Base-by-base conservation (phyloP, 2,797 vertebrate species). In the Borostomias antarcticus region DNA sequence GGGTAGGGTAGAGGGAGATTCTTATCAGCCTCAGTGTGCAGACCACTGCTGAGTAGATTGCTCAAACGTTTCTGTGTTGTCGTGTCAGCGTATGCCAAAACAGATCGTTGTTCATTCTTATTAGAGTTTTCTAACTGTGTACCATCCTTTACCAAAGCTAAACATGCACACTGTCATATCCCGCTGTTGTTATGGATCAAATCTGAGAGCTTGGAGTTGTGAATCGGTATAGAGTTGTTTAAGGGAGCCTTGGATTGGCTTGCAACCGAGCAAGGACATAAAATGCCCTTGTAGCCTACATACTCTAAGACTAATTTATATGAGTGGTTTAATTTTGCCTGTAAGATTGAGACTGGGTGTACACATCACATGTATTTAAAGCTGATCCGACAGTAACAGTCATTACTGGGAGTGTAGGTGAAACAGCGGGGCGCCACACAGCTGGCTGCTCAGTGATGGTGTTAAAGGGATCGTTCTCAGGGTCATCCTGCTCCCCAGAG, bases 1-100 rank as follows among this genome's bases (percentile, higher is more conserved):
- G 37, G 37, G 6, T 23, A 26, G 29, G 6, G 7, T 5, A 23
- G 35, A 15, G 35, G 33, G 62, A 61, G 40, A 48, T 65, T 65
- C 19, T 62, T 37, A 62, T 48, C 56, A 67, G 57, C 69, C 62
- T 73, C 60, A 66, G 52, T 69, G 77, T 77, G 75, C 35, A 23
- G 37, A n/a, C 11, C 26, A n/a, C n/a, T n/a, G n/a, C 23, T 28
- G 23, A 52, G 21, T 56, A 5, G 35, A 47, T 29, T 26, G 23
- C 62, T 37, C 32, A 23, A 54, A 43, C 35, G 37, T 40, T 53
- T 29, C n/a, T 43, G 37, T 64, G 43, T 56, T 47, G 6, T 37
- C 32, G 11, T 57, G 47, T 63, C 48, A 28, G 35, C 51, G 29
- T 50, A 13, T 59, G 57, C 33, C 35, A 65, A 65, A 43, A 56